A percentile compares a stretch with the other conserved stretches of the same genome.
Evolutionary conservation across 1,140 invertebrate genomes (phyloP).

Genomic region (Drosophila teissieri): DNA sequence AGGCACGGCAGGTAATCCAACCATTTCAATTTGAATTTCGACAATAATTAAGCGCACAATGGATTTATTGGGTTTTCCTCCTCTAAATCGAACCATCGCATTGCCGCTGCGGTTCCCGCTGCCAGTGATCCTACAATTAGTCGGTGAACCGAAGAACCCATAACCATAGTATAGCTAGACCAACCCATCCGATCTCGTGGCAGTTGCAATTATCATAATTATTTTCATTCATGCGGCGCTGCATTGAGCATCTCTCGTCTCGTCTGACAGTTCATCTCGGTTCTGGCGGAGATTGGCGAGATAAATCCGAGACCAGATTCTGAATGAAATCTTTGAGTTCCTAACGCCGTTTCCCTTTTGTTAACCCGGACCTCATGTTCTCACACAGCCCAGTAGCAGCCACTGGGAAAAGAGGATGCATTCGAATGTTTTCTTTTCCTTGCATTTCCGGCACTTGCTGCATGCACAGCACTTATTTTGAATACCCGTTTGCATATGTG

Average conservation of each 20-base stretch:
- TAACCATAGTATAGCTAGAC: slow-evolving; percentile 3
- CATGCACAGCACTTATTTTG: slow-evolving; percentile 19
- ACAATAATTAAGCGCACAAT: slow-evolving; percentile 82
- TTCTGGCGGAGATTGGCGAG: slow-evolving; percentile 49
- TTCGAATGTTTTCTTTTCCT: slow-evolving; percentile 62
- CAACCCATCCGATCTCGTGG: slow-evolving; percentile 44
- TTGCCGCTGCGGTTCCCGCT: slow-evolving; percentile 57
- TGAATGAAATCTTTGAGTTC: slow-evolving; percentile 38
- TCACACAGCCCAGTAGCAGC: slow-evolving; percentile 21
- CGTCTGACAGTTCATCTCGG: slow-evolving; percentile 34
- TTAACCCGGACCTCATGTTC: slow-evolving; percentile 24
- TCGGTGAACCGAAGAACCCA: slow-evolving; percentile 32
- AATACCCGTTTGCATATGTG: slow-evolving; percentile 18
- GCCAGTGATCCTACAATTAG: slow-evolving; percentile 74
- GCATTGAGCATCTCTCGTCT: slow-evolving; percentile 39
- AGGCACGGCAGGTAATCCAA: slow-evolving; percentile 44
- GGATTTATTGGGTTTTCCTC: slow-evolving; percentile 74
- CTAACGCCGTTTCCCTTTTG: slow-evolving; percentile 65
- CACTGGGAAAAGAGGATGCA: slow-evolving; percentile 50
- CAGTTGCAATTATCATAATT: slow-evolving; percentile 82
- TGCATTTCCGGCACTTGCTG: slow-evolving; percentile 63
- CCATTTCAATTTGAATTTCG: slow-evolving; percentile 77
- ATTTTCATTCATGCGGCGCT: slow-evolving; percentile 78
- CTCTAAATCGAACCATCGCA: slow-evolving; percentile 8
- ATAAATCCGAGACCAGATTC: slow-evolving; percentile 50